A percentile compares a stretch with the other conserved stretches of the same genome.
phyloP scores from a whole-genome alignment of 2,797 vertebrate genomes.

The Phalanger gymnotis region DNA sequence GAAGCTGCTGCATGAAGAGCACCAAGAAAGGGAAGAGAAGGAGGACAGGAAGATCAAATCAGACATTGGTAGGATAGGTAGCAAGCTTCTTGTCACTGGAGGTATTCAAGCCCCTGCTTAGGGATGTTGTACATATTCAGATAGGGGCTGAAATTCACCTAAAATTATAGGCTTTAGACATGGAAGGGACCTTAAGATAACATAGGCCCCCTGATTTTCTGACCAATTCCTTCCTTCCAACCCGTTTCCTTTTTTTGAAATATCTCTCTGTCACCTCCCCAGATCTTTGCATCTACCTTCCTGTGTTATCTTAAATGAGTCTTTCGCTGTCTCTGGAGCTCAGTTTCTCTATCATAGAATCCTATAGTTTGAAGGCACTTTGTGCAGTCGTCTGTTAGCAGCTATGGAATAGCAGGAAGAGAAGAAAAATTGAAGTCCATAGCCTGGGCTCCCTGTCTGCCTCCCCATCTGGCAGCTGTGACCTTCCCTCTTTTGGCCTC shows the following conservation, averaged over 20 bases:
- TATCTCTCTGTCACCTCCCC: background rate
- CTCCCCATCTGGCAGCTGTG: background rate
- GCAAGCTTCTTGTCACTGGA: background rate
- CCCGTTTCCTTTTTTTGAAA: background rate
- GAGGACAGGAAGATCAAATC: background rate
- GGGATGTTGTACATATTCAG: background rate
- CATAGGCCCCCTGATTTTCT: background rate
- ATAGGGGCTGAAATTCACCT: background rate
- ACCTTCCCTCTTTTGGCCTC: background rate
- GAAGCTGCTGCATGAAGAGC: background rate
- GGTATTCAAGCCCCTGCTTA: background rate
- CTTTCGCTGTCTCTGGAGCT: background rate
- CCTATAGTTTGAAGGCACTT: background rate
- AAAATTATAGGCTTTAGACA: background rate
- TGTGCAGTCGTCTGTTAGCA: background rate
- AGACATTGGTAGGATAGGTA: background rate
- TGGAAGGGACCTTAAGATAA: background rate
- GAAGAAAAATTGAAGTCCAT: background rate
- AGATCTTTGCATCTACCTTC: background rate
- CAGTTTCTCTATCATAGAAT: background rate
- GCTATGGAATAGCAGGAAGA: background rate
- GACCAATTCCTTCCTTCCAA: background rate
- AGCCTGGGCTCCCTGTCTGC: background rate
- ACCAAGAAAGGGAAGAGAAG: background rate
- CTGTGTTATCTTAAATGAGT: background rate